Percentiles rank a stretch among this genome's conserved stretches.
phyloP scores from a whole-genome alignment of 2,797 vertebrate genomes.

The Paguma larvata region DNA sequence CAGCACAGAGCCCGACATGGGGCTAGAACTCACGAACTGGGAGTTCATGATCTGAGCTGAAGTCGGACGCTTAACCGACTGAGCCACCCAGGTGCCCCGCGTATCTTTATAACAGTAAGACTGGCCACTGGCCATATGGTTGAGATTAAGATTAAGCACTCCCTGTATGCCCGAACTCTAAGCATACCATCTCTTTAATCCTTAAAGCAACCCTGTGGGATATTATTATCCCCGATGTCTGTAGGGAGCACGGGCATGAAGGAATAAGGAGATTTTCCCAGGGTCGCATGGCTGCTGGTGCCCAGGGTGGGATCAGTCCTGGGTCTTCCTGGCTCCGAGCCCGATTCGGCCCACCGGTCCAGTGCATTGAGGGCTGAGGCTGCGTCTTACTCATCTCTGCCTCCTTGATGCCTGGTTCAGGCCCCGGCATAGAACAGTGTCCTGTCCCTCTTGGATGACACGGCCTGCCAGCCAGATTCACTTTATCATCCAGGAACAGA shows the following conservation, averaged over 20 bases:
- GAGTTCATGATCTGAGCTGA: too few species aligned
- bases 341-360: fast-evolving
- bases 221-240: background rate
- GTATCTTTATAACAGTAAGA: background rate
- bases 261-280: background rate
- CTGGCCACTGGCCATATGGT: slow-evolving; percentile 1
- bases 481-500: background rate
- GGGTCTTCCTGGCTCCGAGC: background rate
- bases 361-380: too few species aligned
- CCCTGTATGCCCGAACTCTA: background rate
- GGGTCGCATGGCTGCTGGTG: background rate
- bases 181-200: background rate
- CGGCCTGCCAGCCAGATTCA: background rate
- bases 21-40: too few species aligned
- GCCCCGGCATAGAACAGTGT: background rate
- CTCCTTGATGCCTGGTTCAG: background rate
- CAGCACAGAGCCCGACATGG: too few species aligned
- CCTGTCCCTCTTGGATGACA: background rate
- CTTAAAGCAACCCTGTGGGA: background rate
- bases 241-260: background rate
- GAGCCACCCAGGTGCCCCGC: too few species aligned
- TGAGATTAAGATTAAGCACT: background rate
- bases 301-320: background rate
- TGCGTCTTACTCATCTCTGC: background rate
- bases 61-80: too few species aligned